phyloP scores from a whole-genome alignment of 2,888 invertebrate species.

The Eristalinus sepulchralis region DNA sequence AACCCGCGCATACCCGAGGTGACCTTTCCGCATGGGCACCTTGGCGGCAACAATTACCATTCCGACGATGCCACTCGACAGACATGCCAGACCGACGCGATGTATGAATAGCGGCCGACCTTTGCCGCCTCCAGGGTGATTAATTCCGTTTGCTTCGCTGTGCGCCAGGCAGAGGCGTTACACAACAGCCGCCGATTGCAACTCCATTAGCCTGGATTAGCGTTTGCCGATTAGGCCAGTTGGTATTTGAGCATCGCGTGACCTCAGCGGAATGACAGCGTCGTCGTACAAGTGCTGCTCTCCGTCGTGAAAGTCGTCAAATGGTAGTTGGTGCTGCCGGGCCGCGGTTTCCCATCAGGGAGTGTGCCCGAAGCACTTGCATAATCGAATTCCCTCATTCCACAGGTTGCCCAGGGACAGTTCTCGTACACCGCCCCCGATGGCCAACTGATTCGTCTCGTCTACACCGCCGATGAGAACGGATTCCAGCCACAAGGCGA shows the following conservation, averaged over 20 bases:
- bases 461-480: constrained; percentile 87
- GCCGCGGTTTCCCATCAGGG: neutral
- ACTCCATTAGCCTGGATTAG: constrained; percentile 39
- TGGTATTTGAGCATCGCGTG: constrained; percentile 44
- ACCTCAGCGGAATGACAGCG: constrained; percentile 30
- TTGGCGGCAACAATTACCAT: constrained; percentile 22
- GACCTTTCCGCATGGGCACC: constrained; percentile 19
- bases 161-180: constrained; percentile 14
- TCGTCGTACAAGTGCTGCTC: constrained; percentile 5
- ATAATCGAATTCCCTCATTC: constrained; percentile 48
- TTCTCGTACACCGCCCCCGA: constrained; percentile 85
- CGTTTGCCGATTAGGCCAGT: constrained; percentile 29
- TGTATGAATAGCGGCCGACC: constrained; percentile 27
- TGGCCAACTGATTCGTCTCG: constrained; percentile 83
- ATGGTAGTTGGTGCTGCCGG: neutral
- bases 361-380: constrained; percentile 9
- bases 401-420: constrained; percentile 84
- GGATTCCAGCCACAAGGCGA: constrained; percentile 84
- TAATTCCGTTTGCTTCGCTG: constrained; percentile 25
- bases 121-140: constrained; percentile 36
- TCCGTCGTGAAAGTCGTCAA: constrained; percentile 15
- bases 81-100: neutral
- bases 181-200: constrained; percentile 51
- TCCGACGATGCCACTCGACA: constrained; percentile 19
- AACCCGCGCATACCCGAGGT: neutral